These are phyloP conservation scores for Platycheirus rosarum DNA, from an alignment of 2,888 invertebrate species.

Conservation along the genomic window DNA sequence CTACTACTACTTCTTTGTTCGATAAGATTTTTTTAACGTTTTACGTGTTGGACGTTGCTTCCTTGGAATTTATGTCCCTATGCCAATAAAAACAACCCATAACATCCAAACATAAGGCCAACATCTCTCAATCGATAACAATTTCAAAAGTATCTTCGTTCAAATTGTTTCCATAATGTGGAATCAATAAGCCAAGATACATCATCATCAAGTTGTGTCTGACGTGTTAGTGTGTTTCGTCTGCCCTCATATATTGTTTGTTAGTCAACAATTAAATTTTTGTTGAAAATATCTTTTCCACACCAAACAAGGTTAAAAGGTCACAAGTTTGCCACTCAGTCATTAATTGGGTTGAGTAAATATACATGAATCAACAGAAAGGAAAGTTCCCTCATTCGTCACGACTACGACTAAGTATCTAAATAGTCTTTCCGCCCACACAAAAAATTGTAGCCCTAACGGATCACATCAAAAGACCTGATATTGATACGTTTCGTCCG, in stretches of 20 bases:
- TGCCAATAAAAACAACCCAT: no score
- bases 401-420: background rate
- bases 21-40: no score
- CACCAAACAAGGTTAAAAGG: conserved; percentile 41
- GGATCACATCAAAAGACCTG: conserved; percentile 5
- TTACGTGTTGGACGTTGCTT: no score
- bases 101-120: no score
- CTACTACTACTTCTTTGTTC: no score
- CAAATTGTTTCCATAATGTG: background rate
- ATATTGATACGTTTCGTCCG: conserved; percentile 5
- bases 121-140: background rate
- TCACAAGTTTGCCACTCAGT: conserved; percentile 40
- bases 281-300: conserved; percentile 54
- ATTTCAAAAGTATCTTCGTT: background rate
- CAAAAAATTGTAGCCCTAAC: background rate
- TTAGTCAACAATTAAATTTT: conserved; percentile 72
- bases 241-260: conserved; percentile 67
- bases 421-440: conserved; percentile 30
- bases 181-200: background rate
- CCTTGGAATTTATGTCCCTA: no score
- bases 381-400: conserved; percentile 63
- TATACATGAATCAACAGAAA: conserved; percentile 51
- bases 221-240: conserved; percentile 52
- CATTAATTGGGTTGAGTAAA: conserved; percentile 64
- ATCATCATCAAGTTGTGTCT: conserved; percentile 36